Conservation (phyloP, 2,888 invertebrate genomes). For the Stenchaetothrips biformis region DNA sequence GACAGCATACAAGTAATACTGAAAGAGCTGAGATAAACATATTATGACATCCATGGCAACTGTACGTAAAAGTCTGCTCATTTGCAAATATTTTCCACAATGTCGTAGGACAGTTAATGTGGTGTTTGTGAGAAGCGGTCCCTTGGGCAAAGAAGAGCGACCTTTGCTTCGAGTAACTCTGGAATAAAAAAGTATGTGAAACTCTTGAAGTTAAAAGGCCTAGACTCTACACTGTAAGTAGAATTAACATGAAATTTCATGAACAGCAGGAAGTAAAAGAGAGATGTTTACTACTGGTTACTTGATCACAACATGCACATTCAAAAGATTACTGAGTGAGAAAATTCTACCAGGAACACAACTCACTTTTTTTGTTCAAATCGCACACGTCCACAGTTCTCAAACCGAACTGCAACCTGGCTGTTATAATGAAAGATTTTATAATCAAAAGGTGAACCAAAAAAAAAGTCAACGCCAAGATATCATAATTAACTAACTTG, state of each 20-base stretch:
- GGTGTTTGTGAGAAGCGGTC: slow-evolving; percentile 80
- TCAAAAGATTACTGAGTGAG: not conserved
- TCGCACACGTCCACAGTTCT: not conserved
- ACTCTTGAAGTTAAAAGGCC: not conserved
- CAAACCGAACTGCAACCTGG: slow-evolving; percentile 7
- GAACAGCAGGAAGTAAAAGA: not conserved
- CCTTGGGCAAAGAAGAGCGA: not conserved
- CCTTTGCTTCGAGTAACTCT: not conserved
- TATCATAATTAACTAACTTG: not conserved
- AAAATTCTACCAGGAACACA: not conserved
- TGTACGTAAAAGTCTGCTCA: slow-evolving; percentile 81
- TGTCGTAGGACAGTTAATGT: slow-evolving; percentile 83
- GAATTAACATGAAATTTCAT: not conserved
- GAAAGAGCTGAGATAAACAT: slow-evolving; percentile 87
- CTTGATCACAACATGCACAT: not conserved
- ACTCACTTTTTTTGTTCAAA: slow-evolving; percentile 17
- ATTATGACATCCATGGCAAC: slow-evolving; percentile 88
- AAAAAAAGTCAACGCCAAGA: not conserved
- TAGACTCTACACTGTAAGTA: not conserved
- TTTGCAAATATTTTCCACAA: slow-evolving; percentile 87
- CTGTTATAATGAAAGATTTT: not conserved
- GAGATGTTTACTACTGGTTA: not conserved
- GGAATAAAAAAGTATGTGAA: not conserved
- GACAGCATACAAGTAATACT: slow-evolving; percentile 87
- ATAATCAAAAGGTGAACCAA: not conserved